Conservation (phyloP, 2,888 invertebrate species). For the Athalia circularis region DNA sequence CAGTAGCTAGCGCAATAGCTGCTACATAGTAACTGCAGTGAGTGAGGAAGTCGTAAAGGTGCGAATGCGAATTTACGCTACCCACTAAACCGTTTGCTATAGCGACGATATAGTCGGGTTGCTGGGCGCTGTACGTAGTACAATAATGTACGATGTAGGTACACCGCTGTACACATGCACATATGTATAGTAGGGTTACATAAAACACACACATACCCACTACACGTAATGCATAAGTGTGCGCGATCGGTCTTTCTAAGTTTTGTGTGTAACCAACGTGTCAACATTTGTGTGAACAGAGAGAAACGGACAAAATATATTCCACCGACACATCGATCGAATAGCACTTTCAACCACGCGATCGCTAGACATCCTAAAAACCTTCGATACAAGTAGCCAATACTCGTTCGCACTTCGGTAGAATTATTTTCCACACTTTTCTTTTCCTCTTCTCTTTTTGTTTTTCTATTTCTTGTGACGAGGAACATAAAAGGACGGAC, state of each 20-base stretch:
- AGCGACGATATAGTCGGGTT: background rate
- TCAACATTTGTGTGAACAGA: background rate
- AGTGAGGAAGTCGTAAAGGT: slow-evolving; percentile 44
- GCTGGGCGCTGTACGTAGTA: background rate
- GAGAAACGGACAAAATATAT: background rate
- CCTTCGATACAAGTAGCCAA: slow-evolving; percentile 39
- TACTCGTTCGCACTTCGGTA: too few species aligned
- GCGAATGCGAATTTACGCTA: slow-evolving; percentile 7
- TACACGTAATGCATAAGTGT: background rate
- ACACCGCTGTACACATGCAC: background rate
- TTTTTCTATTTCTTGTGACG: slow-evolving; percentile 32
- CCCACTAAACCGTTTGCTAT: slow-evolving; percentile 7
- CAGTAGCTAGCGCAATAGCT: background rate
- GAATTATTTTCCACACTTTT: slow-evolving; percentile 17
- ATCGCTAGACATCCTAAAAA: slow-evolving; percentile 52
- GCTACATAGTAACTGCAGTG: background rate
- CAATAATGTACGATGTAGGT: background rate
- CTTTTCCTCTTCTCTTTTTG: background rate
- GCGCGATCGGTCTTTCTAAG: background rate
- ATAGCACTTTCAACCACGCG: slow-evolving; percentile 51
- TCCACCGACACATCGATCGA: slow-evolving; percentile 39
- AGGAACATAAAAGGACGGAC: background rate
- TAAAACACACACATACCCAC: background rate
- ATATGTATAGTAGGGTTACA: too few species aligned
- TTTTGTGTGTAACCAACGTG: background rate